These are phyloP conservation scores for Elgaria multicarinata DNA, from an alignment of 2,113 vertebrate genomes.

Conservation along the genomic window DNA sequence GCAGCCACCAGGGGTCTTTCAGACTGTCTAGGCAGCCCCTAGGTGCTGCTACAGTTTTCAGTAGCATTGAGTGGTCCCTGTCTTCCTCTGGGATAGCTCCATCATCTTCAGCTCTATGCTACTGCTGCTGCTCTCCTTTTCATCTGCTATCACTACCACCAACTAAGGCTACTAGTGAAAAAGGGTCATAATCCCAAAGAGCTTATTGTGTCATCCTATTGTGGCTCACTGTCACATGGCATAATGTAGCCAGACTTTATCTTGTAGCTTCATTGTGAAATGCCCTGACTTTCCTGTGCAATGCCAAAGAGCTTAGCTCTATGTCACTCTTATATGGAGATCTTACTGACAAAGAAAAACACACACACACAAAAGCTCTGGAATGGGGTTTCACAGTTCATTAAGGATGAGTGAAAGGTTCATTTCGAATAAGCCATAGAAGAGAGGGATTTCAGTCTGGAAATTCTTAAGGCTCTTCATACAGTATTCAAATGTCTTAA, in stretches of 20 bases:
- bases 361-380: too few species aligned
- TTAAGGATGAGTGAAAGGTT: conserved; percentile 74
- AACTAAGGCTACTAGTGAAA: conserved; percentile 22
- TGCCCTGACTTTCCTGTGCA: conserved; percentile 70
- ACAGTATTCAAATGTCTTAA: conserved; percentile 62
- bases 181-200: conserved; percentile 52
- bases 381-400: conserved; percentile 69
- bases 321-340: conserved; percentile 61
- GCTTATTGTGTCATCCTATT: conserved; percentile 69
- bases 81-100: neutral
- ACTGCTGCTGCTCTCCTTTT: neutral
- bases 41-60: neutral
- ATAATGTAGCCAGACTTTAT: conserved; percentile 73
- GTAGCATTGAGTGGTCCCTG: neutral
- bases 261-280: conserved; percentile 60
- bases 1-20: too few species aligned
- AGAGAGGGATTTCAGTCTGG: conserved; percentile 48
- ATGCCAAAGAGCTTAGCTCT: conserved; percentile 67
- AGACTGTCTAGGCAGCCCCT: too few species aligned
- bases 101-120: neutral
- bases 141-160: neutral
- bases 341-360: conserved; percentile 59
- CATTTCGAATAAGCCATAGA: conserved; percentile 67
- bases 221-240: conserved; percentile 70
- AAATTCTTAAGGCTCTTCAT: conserved; percentile 51